Evolutionary conservation across 2,888 invertebrate species (phyloP), one percentile per base, ranked within the genome.

Genomic region (Ennomos quercinarius): DNA sequence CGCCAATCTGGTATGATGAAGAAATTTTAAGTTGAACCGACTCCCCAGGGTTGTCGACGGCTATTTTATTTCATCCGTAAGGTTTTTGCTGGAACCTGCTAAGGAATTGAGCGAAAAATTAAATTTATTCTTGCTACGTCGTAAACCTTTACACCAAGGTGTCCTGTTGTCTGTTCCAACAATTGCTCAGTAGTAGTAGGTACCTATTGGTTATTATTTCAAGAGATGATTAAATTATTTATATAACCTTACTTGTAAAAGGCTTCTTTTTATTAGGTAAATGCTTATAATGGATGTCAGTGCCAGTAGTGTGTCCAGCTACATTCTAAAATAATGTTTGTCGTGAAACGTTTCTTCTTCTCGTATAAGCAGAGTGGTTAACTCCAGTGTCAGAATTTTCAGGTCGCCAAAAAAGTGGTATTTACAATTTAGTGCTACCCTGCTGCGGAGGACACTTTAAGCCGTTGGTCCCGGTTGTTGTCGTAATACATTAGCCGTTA

Each of bases 21-120:
- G 70, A 58, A 64, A 71, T 75, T 75, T 68, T 71, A 71, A 68
- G 66, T 63, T 34, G 60, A 56, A 39, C 57, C 63, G 64, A 55
- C 57, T 70, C 50, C 68, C 58, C 43, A 43, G 63, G 70, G 67
- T 72, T 66, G 47, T 52, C 39, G 34, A 54, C 52, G 46, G 55
- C 61, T 67, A 78, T 76, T 78, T 77, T 77, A 76, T 76, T 63
- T 57, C 58, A 66, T 74, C 72, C 70, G 57, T 58, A 70, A 72
- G 76, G 75, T 67, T 68, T 67, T 77, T 77, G 74, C 75, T 70
- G 64, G 71, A 72, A 76, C 70, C 71, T 69, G 69, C 72, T 70
- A 66, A 72, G 72, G 80, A 80, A 87, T 83, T 82, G 82, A 83
- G 82, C 82, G 81, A 79, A 79, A 81, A 83, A 86, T 85, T 83